Evolutionary conservation across 2,888 invertebrate species (phyloP).

Genomic region (Aphodius granarius): DNA sequence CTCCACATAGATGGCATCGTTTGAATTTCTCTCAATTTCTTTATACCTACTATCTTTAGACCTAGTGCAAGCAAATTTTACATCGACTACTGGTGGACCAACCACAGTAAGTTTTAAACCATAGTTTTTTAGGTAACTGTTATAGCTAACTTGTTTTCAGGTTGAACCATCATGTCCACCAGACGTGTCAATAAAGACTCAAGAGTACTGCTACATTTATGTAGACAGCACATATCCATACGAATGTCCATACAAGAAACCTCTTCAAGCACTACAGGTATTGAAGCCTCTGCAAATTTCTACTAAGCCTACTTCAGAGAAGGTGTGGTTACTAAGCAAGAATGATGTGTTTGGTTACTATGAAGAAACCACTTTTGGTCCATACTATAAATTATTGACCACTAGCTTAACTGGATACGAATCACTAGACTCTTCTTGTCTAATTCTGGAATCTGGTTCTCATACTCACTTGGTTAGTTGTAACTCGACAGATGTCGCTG

Average conservation of each 20-base stretch:
- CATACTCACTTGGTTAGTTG: neutral
- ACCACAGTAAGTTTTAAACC: neutral
- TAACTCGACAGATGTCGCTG: neutral
- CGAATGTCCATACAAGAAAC: neutral
- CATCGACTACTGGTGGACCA: neutral
- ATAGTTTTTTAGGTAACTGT: neutral
- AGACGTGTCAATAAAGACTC: neutral
- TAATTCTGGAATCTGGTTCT: neutral
- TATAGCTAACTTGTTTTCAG: neutral
- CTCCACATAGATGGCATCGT: neutral
- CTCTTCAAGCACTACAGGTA: neutral
- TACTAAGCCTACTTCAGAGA: neutral
- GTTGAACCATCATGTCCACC: neutral
- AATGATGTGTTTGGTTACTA: neutral
- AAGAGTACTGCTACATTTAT: neutral
- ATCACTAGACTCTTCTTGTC: neutral
- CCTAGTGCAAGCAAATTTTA: neutral
- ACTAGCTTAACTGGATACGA: neutral
- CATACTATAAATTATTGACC: neutral
- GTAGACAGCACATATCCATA: neutral
- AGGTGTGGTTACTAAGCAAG: neutral
- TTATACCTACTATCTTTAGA: neutral
- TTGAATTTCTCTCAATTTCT: neutral
- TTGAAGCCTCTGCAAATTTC: neutral
- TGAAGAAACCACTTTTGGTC: neutral